phyloP scores from a whole-genome alignment of 2,888 invertebrate genomes.

The Drosophila melanosoma region DNA sequence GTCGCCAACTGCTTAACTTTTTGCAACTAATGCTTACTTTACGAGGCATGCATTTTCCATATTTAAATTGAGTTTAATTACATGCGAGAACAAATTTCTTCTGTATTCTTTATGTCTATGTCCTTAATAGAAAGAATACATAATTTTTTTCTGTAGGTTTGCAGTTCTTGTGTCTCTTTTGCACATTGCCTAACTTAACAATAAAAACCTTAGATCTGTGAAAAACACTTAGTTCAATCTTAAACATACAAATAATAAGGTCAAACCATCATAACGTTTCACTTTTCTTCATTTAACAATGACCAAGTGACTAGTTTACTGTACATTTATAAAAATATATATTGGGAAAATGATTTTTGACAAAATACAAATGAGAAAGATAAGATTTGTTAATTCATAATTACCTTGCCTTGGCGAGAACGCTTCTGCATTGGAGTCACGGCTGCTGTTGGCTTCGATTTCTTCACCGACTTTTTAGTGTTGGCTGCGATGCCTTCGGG shows the following conservation, averaged over 20 bases:
- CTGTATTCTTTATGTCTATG: no score
- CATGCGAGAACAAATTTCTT: neutral
- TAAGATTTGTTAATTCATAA: neutral
- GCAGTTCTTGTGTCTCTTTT: neutral
- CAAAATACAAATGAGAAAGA: neutral
- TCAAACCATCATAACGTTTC: neutral
- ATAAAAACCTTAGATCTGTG: neutral
- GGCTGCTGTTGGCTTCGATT: conserved; percentile 75
- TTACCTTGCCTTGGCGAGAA: conserved; percentile 38
- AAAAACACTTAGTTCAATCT: neutral
- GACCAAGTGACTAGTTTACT: neutral
- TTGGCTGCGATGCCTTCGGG: conserved; percentile 62
- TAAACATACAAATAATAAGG: neutral
- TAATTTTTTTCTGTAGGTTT: neutral
- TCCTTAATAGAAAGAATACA: no score
- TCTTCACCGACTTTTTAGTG: conserved; percentile 50
- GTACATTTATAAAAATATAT: neutral
- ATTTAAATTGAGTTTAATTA: neutral
- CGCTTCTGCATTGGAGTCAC: conserved; percentile 74
- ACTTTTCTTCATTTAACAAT: neutral
- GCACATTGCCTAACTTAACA: neutral
- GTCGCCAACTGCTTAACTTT: neutral
- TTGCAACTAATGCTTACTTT: neutral
- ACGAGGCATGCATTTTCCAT: neutral
- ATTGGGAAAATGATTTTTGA: neutral